Percentiles rank a stretch among this genome's conserved stretches.
phyloP scores from a whole-genome alignment of 2,888 invertebrate genomes.

The Dromius quadrimaculatus region DNA sequence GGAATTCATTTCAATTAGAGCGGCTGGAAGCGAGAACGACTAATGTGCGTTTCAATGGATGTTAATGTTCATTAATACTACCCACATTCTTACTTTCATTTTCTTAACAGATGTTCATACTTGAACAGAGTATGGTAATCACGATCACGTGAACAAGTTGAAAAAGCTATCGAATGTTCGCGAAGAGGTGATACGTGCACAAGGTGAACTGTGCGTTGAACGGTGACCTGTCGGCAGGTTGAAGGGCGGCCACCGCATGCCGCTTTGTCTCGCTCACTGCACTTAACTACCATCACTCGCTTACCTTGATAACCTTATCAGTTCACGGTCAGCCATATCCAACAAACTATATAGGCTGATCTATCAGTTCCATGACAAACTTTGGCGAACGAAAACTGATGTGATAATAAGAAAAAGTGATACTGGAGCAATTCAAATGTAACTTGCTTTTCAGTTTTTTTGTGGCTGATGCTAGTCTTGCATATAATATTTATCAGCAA shows the following conservation, averaged over 20 bases:
- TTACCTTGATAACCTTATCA: conserved; percentile 35
- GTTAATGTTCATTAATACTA: conserved; percentile 38
- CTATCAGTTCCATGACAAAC: too few species aligned
- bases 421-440: too few species aligned
- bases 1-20: conserved; percentile 40
- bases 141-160: conserved; percentile 2
- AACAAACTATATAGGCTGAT: too few species aligned
- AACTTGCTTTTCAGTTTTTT: too few species aligned
- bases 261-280: conserved; percentile 44
- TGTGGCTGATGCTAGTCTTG: too few species aligned
- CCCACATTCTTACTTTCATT: conserved; percentile 33
- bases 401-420: too few species aligned
- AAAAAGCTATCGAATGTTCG: conserved; percentile 23
- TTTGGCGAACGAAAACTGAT: too few species aligned
- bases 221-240: conserved; percentile 65
- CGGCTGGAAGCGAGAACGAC: conserved; percentile 28
- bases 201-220: conserved; percentile 62
- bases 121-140: not conserved
- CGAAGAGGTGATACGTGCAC: conserved; percentile 61
- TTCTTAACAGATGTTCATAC: not conserved
- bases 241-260: conserved; percentile 61
- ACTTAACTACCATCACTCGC: conserved; percentile 14
- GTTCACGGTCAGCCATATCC: conserved; percentile 10
- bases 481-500: too few species aligned
- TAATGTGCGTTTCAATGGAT: conserved; percentile 40